Evolutionary conservation across 2,888 invertebrate genomes (phyloP).

Genomic region (Phortica okadai): DNA sequence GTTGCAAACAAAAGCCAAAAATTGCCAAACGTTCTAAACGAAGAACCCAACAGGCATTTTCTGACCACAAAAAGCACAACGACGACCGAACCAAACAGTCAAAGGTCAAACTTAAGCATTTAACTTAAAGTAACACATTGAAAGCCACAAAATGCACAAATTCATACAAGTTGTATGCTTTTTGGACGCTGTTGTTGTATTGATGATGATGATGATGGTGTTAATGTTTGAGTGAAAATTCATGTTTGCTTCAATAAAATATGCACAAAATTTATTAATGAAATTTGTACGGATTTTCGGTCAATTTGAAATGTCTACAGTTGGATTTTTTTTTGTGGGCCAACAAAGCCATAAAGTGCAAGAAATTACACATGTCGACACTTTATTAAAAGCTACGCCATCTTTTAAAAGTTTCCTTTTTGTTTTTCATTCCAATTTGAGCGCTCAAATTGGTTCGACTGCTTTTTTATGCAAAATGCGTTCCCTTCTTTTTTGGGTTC

Average conservation of each 20-base stretch:
- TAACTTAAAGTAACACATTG: background rate
- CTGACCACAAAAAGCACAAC: conserved; percentile 32
- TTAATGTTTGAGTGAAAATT: background rate
- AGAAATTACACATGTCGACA: conserved; percentile 73
- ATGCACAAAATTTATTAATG: conserved; percentile 5
- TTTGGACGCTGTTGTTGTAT: background rate
- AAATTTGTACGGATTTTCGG: background rate
- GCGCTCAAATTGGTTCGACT: conserved; percentile 12
- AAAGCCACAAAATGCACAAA: conserved; percentile 23
- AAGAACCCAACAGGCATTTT: conserved; percentile 41
- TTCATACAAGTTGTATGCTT: background rate
- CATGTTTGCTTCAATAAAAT: conserved; percentile 2
- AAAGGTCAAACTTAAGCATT: conserved; percentile 24
- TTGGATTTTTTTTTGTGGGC: background rate
- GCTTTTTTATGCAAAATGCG: conserved; percentile 1
- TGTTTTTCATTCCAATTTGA: background rate
- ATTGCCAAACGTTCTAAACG: conserved; percentile 32
- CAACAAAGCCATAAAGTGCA: conserved; percentile 43
- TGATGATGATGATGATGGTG: no score
- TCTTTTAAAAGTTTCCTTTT: background rate
- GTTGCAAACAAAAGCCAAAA: conserved; percentile 28
- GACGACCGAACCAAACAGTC: background rate
- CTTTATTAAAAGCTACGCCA: conserved; percentile 65
- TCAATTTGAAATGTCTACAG: background rate
- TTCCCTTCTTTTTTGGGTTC: background rate